phyloP scores from a whole-genome alignment of 1,140 invertebrate species.

The Arion vulgaris region DNA sequence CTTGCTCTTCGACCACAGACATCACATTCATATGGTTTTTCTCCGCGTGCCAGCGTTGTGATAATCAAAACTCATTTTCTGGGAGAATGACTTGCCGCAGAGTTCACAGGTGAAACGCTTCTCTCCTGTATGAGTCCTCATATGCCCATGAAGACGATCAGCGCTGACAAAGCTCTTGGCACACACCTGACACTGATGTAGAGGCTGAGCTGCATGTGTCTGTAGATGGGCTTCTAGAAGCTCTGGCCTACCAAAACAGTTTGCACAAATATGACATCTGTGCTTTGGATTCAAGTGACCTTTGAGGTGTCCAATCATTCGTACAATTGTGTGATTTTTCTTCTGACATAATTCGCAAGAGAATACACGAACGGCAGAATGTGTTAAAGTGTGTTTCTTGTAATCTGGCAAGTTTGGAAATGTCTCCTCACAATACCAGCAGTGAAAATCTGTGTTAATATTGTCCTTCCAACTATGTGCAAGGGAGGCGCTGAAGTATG shows the following conservation, averaged over 20 bases:
- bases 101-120: conserved; percentile 92
- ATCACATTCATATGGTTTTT: conserved; percentile 70
- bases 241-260: conserved; percentile 82
- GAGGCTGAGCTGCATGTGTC: conserved; percentile 42
- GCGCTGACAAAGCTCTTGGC: conserved; percentile 92
- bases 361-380: conserved; percentile 24
- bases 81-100: conserved; percentile 86
- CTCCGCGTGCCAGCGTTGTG: conserved; percentile 73
- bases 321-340: conserved; percentile 33
- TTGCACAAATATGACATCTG: conserved; percentile 80
- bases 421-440: conserved; percentile 24
- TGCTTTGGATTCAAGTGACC: conserved; percentile 26
- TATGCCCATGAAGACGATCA: conserved; percentile 92
- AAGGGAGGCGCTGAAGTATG: background rate
- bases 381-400: conserved; percentile 11
- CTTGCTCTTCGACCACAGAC: conserved; percentile 71
- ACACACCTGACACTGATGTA: conserved; percentile 85
- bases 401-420: conserved; percentile 24
- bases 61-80: conserved; percentile 82
- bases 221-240: conserved; percentile 82
- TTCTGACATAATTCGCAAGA: conserved; percentile 24
- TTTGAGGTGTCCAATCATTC: conserved; percentile 30
- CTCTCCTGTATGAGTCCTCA: conserved; percentile 93
- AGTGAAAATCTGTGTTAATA: background rate
- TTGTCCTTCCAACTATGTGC: background rate